Conservation (phyloP, 37 sponge, comb jelly and placozoan genomes). For the Beroe forskalii region DNA sequence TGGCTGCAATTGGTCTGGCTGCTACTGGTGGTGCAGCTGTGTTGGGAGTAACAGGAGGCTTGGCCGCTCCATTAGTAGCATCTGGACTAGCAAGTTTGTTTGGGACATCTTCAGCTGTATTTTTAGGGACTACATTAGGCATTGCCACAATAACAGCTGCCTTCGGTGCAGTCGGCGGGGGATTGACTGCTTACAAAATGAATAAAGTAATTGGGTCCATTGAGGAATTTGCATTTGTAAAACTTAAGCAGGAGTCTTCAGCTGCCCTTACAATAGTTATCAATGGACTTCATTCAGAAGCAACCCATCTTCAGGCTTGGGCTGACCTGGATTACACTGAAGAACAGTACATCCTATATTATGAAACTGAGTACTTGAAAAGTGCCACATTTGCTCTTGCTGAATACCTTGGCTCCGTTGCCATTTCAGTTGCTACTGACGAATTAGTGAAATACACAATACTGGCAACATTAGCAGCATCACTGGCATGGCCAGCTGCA, state of each 20-base stretch:
- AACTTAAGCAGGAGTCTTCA: neutral
- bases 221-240: constrained; percentile 41
- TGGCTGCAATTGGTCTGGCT: constrained; percentile 34
- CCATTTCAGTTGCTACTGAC: neutral
- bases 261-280: constrained; percentile 15
- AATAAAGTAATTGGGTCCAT: constrained; percentile 13
- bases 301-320: neutral
- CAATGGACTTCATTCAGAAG: neutral
- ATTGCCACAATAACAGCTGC: constrained; percentile 10
- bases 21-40: constrained; percentile 21
- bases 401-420: neutral
- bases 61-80: constrained; percentile 53
- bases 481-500: constrained; percentile 63
- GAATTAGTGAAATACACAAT: constrained; percentile 42
- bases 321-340: neutral
- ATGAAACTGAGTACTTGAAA: constrained; percentile 2
- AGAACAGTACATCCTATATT: constrained; percentile 38
- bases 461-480: constrained; percentile 15
- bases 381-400: neutral
- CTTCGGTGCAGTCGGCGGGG: constrained; percentile 56
- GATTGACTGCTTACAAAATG: constrained; percentile 62
- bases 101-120: constrained; percentile 16
- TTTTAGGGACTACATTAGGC: constrained; percentile 4
- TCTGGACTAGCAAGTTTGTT: neutral
- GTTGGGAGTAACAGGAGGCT: constrained; percentile 51